Percentiles rank a stretch among this genome's conserved stretches.
These are phyloP conservation scores for Kryphioiulus occultus DNA, from an alignment of 2,888 invertebrate species.

Conservation along the genomic window DNA sequence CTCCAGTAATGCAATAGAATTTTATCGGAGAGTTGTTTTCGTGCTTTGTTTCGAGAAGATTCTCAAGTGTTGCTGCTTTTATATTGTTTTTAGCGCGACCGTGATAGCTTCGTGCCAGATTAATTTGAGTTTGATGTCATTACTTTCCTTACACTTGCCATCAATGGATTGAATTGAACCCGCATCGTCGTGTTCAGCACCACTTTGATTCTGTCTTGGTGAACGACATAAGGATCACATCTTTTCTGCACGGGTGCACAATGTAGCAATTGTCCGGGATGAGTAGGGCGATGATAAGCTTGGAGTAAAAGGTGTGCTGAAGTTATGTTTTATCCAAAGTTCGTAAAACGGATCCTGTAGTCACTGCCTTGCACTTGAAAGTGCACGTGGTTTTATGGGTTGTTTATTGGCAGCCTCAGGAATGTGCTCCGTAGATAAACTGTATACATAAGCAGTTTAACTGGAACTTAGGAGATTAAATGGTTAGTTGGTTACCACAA, in stretches of 20 bases:
- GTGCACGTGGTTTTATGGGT: too few relatives aligned
- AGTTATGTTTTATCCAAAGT: neutral
- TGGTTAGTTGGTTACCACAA: too few relatives aligned
- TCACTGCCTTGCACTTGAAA: neutral
- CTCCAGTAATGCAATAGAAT: conserved; percentile 6
- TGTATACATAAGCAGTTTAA: neutral
- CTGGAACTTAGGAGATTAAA: too few relatives aligned
- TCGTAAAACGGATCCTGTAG: neutral
- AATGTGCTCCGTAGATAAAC: too few relatives aligned
- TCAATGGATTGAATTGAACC: neutral
- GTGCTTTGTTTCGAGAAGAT: neutral
- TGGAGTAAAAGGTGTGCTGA: neutral
- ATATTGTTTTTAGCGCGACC: conserved; percentile 19
- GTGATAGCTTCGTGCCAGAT: conserved; percentile 25
- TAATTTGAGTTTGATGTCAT: conserved; percentile 27
- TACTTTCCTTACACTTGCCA: conserved; percentile 2
- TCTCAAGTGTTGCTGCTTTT: neutral
- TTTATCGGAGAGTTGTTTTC: conserved; percentile 7
- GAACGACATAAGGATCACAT: neutral
- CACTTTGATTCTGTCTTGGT: neutral
- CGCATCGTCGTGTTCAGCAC: neutral
- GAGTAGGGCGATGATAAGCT: neutral
- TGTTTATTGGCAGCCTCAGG: too few relatives aligned
- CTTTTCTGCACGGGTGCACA: neutral
- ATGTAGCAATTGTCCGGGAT: neutral